Evolutionary conservation across 2,888 invertebrate genomes (phyloP).

Genomic region (Fragum sueziense): DNA sequence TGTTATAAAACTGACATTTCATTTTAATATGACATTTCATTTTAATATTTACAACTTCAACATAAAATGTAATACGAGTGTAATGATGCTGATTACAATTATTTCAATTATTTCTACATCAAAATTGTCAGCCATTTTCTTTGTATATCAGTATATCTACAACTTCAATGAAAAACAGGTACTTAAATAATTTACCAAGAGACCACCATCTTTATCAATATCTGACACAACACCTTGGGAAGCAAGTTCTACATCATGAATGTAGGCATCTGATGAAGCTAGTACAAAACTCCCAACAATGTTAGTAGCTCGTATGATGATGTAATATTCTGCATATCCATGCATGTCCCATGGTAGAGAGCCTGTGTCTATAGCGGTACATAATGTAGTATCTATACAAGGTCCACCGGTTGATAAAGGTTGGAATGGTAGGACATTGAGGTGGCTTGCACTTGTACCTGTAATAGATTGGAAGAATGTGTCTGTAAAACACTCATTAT

Average conservation of each 20-base stretch:
- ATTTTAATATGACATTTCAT: no score
- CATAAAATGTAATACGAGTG: no score
- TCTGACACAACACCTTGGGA: slow-evolving; percentile 59
- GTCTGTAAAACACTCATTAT: no score
- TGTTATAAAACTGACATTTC: no score
- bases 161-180: no score
- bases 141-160: no score
- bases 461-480: no score
- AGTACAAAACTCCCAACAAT: slow-evolving; percentile 45
- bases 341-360: slow-evolving; percentile 54
- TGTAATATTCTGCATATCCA: slow-evolving; percentile 54
- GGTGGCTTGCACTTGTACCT: slow-evolving; percentile 20
- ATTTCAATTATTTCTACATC: no score
- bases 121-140: no score
- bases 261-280: slow-evolving; percentile 53
- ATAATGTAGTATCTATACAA: slow-evolving; percentile 39
- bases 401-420: slow-evolving; percentile 28
- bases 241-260: slow-evolving; percentile 54
- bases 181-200: no score
- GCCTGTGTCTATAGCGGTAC: slow-evolving; percentile 42
- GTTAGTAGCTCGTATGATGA: slow-evolving; percentile 60
- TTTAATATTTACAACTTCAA: no score
- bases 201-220: slow-evolving; percentile 29
- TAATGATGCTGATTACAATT: no score
- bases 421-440: slow-evolving; percentile 30